These are phyloP conservation scores for Colossoma macropomum DNA, from an alignment of 2,113 vertebrate genomes.

Conservation along the genomic window DNA sequence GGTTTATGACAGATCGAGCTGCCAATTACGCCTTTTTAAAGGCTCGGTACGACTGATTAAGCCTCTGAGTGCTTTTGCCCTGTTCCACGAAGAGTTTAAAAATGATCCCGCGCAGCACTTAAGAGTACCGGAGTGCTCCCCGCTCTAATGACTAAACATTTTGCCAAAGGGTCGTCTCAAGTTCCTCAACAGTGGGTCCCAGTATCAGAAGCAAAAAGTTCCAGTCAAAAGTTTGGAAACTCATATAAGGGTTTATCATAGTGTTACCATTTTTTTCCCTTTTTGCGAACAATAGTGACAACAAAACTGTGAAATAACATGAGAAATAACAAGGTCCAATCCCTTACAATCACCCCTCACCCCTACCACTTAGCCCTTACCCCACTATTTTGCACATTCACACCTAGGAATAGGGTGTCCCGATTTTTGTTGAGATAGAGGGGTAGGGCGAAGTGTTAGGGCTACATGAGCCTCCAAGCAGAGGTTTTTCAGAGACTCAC, in stretches of 20 bases:
- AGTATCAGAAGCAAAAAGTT: neutral
- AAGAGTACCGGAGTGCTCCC: neutral
- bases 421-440: too few species aligned
- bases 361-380: too few species aligned
- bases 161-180: neutral
- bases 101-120: neutral
- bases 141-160: neutral
- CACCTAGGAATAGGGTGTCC: too few species aligned
- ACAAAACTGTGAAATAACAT: too few species aligned
- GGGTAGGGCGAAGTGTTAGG: too few species aligned
- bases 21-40: neutral
- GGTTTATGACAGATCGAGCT: conserved; percentile 9
- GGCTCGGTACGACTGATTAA: neutral
- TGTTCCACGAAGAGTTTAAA: neutral
- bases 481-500: too few species aligned
- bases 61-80: neutral
- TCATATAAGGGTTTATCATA: neutral
- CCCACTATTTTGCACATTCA: too few species aligned
- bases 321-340: too few species aligned
- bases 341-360: too few species aligned
- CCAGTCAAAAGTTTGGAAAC: neutral
- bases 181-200: neutral
- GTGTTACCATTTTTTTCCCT: too few species aligned
- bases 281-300: too few species aligned
- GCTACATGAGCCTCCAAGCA: too few species aligned